Conservation (phyloP, 2,113 vertebrate species). For the Ophthalmolycus amberensis region DNA sequence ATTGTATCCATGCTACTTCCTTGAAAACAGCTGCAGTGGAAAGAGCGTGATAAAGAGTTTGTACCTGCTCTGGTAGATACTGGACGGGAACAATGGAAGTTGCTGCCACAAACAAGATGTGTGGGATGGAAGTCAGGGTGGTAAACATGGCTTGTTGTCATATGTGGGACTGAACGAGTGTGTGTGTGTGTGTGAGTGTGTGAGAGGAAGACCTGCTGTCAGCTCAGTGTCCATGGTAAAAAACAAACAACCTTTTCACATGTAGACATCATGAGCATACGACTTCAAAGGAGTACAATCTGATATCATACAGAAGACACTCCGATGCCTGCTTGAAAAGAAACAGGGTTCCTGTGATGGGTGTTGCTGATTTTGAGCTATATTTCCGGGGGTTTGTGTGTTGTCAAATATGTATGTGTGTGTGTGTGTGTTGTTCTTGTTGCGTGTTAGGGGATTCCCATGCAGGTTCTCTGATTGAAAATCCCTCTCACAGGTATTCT, state of each 20-base stretch:
- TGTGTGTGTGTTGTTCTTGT: conserved; percentile 45
- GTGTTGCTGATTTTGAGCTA: conserved; percentile 53
- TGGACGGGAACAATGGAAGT: conserved; percentile 58
- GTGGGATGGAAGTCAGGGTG: conserved; percentile 48
- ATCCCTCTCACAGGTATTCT: conserved; percentile 61
- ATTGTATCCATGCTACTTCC: conserved; percentile 33
- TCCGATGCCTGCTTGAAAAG: conserved; percentile 45
- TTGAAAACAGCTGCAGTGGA: conserved; percentile 39
- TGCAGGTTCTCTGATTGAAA: conserved; percentile 73
- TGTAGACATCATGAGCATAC: conserved; percentile 63
- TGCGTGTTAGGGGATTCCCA: conserved; percentile 77
- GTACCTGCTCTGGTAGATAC: conserved; percentile 66
- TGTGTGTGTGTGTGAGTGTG: conserved; percentile 16
- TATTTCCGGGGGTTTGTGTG: conserved; percentile 38
- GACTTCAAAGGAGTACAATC: conserved; percentile 73
- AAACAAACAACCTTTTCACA: conserved; percentile 59
- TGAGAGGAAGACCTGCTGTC: conserved; percentile 53
- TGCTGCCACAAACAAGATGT: conserved; percentile 76
- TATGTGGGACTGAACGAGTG: conserved; percentile 64
- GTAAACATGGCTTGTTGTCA: conserved; percentile 77
- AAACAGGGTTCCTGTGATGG: conserved; percentile 50
- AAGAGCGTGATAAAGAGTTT: conserved; percentile 50
- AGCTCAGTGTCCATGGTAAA: conserved; percentile 46
- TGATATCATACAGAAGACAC: conserved; percentile 74
- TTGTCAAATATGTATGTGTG: conserved; percentile 51